phyloP scores from a whole-genome alignment of 2,113 vertebrate species.

The Brachyistius frenatus region DNA sequence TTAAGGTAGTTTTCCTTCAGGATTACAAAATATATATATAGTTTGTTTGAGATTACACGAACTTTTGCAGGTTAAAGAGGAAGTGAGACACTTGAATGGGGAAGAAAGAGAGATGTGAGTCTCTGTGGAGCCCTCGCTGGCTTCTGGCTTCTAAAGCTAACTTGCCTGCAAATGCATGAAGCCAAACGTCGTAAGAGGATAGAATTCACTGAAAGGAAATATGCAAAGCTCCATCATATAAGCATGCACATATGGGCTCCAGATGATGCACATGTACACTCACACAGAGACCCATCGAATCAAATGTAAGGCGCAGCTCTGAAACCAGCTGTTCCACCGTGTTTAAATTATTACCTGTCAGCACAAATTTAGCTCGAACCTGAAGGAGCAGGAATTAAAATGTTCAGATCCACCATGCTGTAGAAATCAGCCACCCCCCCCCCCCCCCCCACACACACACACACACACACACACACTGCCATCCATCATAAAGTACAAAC shows the following conservation, averaged over 20 bases:
- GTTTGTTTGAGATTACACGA: not conserved
- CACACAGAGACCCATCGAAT: slow-evolving; percentile 13
- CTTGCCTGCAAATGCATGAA: slow-evolving; percentile 58
- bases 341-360: slow-evolving; percentile 70
- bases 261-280: slow-evolving; percentile 22
- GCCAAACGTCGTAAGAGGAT: slow-evolving; percentile 25
- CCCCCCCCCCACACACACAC: not conserved
- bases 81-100: slow-evolving; percentile 18
- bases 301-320: not conserved
- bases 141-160: slow-evolving; percentile 18
- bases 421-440: slow-evolving; percentile 44
- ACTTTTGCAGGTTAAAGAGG: slow-evolving; percentile 11
- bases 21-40: not conserved
- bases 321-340: slow-evolving; percentile 53
- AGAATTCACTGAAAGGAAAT: slow-evolving; percentile 35
- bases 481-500: slow-evolving; percentile 46
- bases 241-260: not conserved
- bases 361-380: slow-evolving; percentile 49
- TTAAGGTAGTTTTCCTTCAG: not conserved
- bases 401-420: slow-evolving; percentile 33
- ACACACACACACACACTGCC: slow-evolving; percentile 21
- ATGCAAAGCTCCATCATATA: slow-evolving; percentile 29
- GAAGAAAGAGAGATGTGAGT: not conserved
- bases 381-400: slow-evolving; percentile 60
- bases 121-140: slow-evolving; percentile 14